Conservation (phyloP, 37 sponge, comb jelly and placozoan species). For the Dysidea cf. avara region DNA sequence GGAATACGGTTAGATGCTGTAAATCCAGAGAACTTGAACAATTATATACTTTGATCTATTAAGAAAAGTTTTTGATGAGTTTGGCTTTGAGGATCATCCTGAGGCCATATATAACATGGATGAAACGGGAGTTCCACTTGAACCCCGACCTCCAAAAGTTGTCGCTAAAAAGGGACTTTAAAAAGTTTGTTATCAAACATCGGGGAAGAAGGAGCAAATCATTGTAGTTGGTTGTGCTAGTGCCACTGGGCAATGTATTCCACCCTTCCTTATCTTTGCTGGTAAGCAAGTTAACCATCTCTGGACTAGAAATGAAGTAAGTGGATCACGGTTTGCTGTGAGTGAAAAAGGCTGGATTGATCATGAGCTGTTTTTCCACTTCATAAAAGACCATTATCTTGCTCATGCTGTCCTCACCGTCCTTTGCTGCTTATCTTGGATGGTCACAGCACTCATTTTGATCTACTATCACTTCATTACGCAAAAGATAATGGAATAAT, state of each 20-base stretch:
- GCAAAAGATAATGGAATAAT: background rate
- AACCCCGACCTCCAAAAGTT: conserved; percentile 14
- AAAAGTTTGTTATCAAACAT: conserved; percentile 3
- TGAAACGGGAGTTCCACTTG: conserved; percentile 14
- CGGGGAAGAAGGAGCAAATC: conserved; percentile 17
- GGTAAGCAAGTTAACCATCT: conserved; percentile 5
- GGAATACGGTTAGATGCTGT: background rate
- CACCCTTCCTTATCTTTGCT: conserved; percentile 16
- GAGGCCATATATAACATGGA: conserved; percentile 19
- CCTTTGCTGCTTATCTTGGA: too few relatives aligned
- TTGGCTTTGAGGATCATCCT: conserved; percentile 7
- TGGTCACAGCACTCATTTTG: conserved; percentile 13
- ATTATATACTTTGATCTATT: conserved; percentile 8
- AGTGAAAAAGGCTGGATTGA: too few relatives aligned
- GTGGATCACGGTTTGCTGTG: background rate
- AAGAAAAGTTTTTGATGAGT: conserved; percentile 9
- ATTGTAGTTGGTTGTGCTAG: conserved; percentile 16
- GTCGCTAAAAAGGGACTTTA: conserved; percentile 8
- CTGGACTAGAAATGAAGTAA: conserved; percentile 2
- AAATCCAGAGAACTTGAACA: conserved; percentile 7
- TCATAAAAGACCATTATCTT: too few relatives aligned
- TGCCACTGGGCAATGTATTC: conserved; percentile 14
- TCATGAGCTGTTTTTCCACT: too few relatives aligned
- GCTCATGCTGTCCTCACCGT: too few relatives aligned
- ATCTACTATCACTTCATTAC: background rate